phyloP scores from a whole-genome alignment of 1,140 invertebrate species.

The Himalopsyche phryganea region DNA sequence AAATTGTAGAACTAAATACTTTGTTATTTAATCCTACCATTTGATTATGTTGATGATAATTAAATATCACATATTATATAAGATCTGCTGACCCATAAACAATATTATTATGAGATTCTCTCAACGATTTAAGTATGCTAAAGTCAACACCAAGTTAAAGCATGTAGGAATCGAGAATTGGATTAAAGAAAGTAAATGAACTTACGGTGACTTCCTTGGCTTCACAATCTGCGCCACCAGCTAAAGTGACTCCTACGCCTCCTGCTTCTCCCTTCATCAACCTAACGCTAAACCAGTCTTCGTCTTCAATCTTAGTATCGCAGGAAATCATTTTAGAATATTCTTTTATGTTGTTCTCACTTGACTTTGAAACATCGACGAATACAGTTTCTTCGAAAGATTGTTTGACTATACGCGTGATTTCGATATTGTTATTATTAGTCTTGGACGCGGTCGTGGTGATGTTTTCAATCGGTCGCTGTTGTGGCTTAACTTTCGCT shows the following conservation, averaged over 20 bases:
- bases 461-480: not conserved
- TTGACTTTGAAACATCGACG: not conserved
- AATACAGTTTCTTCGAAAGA: not conserved
- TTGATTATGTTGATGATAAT: too few species aligned
- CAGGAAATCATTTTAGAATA: slow-evolving; percentile 2
- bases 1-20: too few species aligned
- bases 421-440: slow-evolving; percentile 3
- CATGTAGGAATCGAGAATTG: too few species aligned
- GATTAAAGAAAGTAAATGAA: too few species aligned
- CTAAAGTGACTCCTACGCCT: slow-evolving; percentile 81
- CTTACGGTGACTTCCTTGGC: slow-evolving; percentile 85
- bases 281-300: slow-evolving; percentile 37
- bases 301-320: slow-evolving; percentile 14
- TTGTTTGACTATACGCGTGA: not conserved
- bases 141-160: too few species aligned
- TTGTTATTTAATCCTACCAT: too few species aligned
- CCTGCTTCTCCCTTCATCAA: slow-evolving; percentile 56
- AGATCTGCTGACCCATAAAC: too few species aligned
- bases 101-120: too few species aligned
- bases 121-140: too few species aligned
- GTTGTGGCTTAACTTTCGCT: slow-evolving; percentile 8
- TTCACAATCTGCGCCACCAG: slow-evolving; percentile 85
- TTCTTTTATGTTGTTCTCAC: slow-evolving; percentile 5
- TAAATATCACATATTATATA: too few species aligned
- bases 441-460: too few species aligned